Evolutionary conservation across 23 tunicate species (phyloP).

Genomic region (Styela clava): DNA sequence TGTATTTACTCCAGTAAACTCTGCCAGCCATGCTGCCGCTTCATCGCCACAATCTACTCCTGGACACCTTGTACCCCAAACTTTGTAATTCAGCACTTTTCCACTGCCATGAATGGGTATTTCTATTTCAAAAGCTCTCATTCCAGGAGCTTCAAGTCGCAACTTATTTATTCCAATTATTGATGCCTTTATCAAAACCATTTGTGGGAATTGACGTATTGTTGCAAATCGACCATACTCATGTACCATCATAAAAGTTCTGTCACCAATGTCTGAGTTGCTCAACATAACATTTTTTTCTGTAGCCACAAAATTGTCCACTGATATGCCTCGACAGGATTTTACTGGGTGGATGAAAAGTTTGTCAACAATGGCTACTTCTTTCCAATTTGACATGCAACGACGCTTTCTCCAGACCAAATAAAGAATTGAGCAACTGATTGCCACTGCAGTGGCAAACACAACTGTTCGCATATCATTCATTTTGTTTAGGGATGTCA

Average conservation of each 20-base stretch:
- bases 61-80: conserved; percentile 4
- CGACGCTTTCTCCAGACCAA: not conserved
- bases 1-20: not conserved
- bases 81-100: conserved; percentile 8
- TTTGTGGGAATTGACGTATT: conserved; percentile 38
- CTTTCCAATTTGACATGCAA: conserved; percentile 22
- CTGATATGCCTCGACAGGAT: conserved; percentile 33
- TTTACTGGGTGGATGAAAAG: conserved; percentile 52
- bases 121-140: not conserved
- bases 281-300: not conserved
- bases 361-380: conserved; percentile 41
- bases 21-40: conserved; percentile 15
- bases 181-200: conserved; percentile 32
- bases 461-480: not conserved
- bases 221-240: conserved; percentile 52
- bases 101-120: not conserved
- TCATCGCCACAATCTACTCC: conserved; percentile 26
- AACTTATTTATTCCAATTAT: not conserved
- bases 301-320: conserved; percentile 6
- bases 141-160: conserved; percentile 16
- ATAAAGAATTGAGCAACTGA: not conserved
- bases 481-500: conserved; percentile 1
- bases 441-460: not conserved
- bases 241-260: conserved; percentile 45
- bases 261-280: conserved; percentile 15